These are phyloP conservation scores for Merluccius polli DNA, from an alignment of 2,797 vertebrate genomes.

Conservation along the genomic window DNA sequence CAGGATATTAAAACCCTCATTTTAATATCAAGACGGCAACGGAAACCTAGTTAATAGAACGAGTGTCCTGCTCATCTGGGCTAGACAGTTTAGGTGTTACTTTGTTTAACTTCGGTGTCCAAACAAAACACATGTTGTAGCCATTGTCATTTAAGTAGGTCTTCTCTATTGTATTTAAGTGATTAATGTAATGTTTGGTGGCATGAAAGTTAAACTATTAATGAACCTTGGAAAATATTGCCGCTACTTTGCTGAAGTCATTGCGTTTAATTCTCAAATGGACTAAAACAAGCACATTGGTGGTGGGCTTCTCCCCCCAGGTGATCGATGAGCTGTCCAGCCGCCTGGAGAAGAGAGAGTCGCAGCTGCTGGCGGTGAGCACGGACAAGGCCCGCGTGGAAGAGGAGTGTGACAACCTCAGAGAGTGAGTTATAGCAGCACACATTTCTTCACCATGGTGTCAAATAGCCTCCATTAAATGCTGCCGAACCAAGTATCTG, in stretches of 20 bases:
- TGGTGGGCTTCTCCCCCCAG: slow-evolving; percentile 65
- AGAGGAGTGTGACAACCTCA: slow-evolving; percentile 93
- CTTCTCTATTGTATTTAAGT: no score
- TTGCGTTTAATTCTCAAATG: not conserved
- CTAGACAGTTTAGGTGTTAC: no score
- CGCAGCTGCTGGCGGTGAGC: slow-evolving; percentile 86
- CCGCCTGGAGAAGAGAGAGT: slow-evolving; percentile 91
- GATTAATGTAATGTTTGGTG: not conserved
- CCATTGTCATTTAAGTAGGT: no score
- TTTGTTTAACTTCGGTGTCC: no score
- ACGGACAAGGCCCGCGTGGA: slow-evolving; percentile 94
- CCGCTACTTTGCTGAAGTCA: not conserved
- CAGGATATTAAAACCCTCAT: no score
- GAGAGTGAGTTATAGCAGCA: slow-evolving; percentile 83
- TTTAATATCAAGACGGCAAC: not conserved
- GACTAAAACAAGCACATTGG: not conserved
- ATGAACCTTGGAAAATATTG: not conserved
- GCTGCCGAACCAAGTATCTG: not conserved
- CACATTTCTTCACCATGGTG: not conserved
- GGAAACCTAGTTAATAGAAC: no score
- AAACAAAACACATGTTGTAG: no score
- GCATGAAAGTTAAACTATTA: not conserved
- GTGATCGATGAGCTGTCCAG: slow-evolving; percentile 85
- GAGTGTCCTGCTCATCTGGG: not conserved
- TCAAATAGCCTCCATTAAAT: not conserved